phyloP scores from a whole-genome alignment of 1,140 invertebrate genomes.

The Tetramorium parvispinum region DNA sequence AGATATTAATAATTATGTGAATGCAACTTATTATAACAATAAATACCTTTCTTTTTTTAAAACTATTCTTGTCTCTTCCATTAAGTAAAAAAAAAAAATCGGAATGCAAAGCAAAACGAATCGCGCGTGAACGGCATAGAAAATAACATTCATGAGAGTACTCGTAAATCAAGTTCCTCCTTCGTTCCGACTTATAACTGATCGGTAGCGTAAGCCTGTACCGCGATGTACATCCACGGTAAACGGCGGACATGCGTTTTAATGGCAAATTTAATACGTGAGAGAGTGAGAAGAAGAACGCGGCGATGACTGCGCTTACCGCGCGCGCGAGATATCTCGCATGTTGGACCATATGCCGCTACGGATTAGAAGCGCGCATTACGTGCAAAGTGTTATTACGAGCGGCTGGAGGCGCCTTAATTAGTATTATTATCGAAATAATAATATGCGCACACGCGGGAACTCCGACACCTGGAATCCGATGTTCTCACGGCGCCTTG shows the following conservation, averaged over 20 bases:
- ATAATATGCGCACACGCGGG: slow-evolving; percentile 63
- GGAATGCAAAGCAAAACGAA: slow-evolving; percentile 8
- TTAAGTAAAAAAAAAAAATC: background rate
- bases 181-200: slow-evolving; percentile 40
- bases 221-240: slow-evolving; percentile 23
- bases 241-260: slow-evolving; percentile 51
- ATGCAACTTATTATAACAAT: background rate
- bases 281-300: slow-evolving; percentile 40
- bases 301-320: slow-evolving; percentile 5
- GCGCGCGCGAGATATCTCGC: slow-evolving; percentile 39
- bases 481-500: slow-evolving; percentile 51
- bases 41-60: background rate
- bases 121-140: background rate
- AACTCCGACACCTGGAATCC: slow-evolving; percentile 67
- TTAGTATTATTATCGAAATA: slow-evolving; percentile 71
- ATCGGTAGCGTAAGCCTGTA: slow-evolving; percentile 44
- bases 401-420: slow-evolving; percentile 68
- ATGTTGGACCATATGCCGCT: slow-evolving; percentile 73
- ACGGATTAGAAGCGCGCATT: slow-evolving; percentile 70
- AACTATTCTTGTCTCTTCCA: background rate
- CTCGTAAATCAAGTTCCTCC: slow-evolving; percentile 53
- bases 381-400: slow-evolving; percentile 70
- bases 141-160: slow-evolving; percentile 45
- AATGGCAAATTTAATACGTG: slow-evolving; percentile 46
- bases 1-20: no score